A percentile compares a stretch with the other conserved stretches of the same genome.
These are phyloP conservation scores for Protosalanx chinensis DNA, from an alignment of 2,797 vertebrate genomes.

Conservation along the genomic window DNA sequence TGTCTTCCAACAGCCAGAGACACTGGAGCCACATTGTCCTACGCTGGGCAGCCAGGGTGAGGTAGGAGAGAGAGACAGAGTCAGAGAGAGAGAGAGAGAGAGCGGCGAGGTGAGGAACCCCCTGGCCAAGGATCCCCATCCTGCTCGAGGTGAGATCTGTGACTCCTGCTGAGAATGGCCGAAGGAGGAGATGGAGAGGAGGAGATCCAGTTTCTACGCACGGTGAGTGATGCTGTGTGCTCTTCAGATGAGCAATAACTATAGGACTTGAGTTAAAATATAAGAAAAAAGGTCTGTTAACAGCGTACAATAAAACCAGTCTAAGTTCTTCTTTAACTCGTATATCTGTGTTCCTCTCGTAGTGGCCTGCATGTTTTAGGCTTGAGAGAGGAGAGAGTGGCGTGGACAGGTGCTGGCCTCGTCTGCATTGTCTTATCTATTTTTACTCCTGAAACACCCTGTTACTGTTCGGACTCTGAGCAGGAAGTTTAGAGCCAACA, in stretches of 20 bases:
- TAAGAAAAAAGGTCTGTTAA: too few relatives aligned
- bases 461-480: slow-evolving; percentile 48
- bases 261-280: neutral
- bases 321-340: too few relatives aligned
- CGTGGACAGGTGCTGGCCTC: slow-evolving; percentile 66
- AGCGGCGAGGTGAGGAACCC: slow-evolving; percentile 19
- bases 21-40: slow-evolving; percentile 43
- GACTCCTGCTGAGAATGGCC: slow-evolving; percentile 73
- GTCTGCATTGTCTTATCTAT: slow-evolving; percentile 74
- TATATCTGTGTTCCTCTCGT: neutral
- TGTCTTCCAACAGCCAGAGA: slow-evolving; percentile 44
- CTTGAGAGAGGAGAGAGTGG: slow-evolving; percentile 42
- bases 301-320: too few relatives aligned
- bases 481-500: slow-evolving; percentile 32
- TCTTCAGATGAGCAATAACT: neutral
- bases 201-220: slow-evolving; percentile 91
- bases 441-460: slow-evolving; percentile 61
- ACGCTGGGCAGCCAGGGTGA: slow-evolving; percentile 20
- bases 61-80: slow-evolving; percentile 15
- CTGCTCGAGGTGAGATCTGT: slow-evolving; percentile 39
- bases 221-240: slow-evolving; percentile 73
- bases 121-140: slow-evolving; percentile 25
- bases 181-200: slow-evolving; percentile 89
- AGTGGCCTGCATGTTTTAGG: slow-evolving; percentile 18
- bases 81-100: slow-evolving; percentile 4